Evolutionary conservation across 2,888 invertebrate species (phyloP).

Genomic region (Acleris literana): DNA sequence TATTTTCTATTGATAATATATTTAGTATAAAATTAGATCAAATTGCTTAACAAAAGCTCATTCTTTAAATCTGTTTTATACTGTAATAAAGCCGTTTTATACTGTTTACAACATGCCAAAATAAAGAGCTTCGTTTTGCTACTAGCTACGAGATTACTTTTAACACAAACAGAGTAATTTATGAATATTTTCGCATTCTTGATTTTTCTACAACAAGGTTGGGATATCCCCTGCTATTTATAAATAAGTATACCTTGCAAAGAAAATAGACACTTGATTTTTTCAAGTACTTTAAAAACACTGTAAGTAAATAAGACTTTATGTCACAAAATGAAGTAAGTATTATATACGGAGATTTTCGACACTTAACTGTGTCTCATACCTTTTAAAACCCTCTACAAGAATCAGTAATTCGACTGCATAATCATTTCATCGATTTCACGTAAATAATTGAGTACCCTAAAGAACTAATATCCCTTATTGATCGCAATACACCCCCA

Average conservation of each 20-base stretch:
- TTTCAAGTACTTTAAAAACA: too few relatives aligned
- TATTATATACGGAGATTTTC: too few relatives aligned
- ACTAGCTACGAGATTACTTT: not conserved
- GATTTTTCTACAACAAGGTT: slow-evolving; percentile 10
- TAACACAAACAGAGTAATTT: slow-evolving; percentile 13
- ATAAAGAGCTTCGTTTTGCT: not conserved
- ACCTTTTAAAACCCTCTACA: too few relatives aligned
- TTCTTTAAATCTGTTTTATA: not conserved
- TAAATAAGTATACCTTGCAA: not conserved
- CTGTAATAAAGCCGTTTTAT: not conserved
- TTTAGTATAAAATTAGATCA: not conserved
- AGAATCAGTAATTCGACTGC: too few relatives aligned
- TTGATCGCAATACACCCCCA: not conserved
- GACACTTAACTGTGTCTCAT: too few relatives aligned
- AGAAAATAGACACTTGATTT: too few relatives aligned
- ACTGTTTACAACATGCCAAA: slow-evolving; percentile 12
- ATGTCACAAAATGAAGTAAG: too few relatives aligned
- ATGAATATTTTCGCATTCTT: slow-evolving; percentile 5
- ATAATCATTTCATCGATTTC: too few relatives aligned
- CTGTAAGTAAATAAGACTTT: too few relatives aligned
- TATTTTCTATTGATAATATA: slow-evolving; percentile 6
- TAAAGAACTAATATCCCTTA: not conserved
- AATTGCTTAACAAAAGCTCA: too few relatives aligned
- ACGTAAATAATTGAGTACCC: too few relatives aligned
- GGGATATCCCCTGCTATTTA: slow-evolving; percentile 13